Base-by-base conservation (phyloP, 2,113 vertebrate genomes). In the Odobenus rosmarus region DNA sequence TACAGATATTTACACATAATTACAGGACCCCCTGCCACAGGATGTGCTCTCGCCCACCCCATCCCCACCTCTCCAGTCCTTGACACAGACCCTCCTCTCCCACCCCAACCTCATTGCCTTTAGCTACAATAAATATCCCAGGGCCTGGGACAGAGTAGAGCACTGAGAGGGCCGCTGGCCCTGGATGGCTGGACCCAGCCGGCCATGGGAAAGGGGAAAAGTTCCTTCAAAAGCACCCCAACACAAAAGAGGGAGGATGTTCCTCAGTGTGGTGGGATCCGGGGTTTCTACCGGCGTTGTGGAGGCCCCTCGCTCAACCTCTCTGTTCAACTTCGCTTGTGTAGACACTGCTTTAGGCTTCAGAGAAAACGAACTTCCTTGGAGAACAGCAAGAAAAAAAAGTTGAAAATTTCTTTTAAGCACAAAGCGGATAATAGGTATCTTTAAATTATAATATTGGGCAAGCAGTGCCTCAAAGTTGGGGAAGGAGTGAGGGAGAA, bases 1-100 rank as follows among this genome's bases (percentile, higher is more conserved):
- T 95, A 97, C 96, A 97, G 95, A 92, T 98, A 98, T 98, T 98
- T 98, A 98, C 97, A 98, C 90, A 67, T 81, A 96, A 97, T 94
- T 96, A 96, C 91, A 97, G 81, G 90, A 95, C 89, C 97, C 88
- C 93, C 88, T 93, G 95, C 93, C 94, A 90, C 69, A 95, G 95
- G 81, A 93, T 81, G 71, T 96, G 96, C 94, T 92, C 89, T 93
- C 3, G 21, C 91, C 96, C 80, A 90, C 74, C 96, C 96, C 90
- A 82, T 79, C 86, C 91, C 95, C 80, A 84, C 84, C 86, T 97
- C 95, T 97, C 90, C 69, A 95, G 94, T 74, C 87, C 94, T 94
- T 95, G 94, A 88, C 90, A 87, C 87, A 57, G 97, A 95, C 93
- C 90, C 95, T 91, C 89, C 92, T 94, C 95, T 98, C 95, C 98